These are phyloP conservation scores for Globodera rostochiensis DNA, from an alignment of 1,140 invertebrate genomes.

Conservation along the genomic window DNA sequence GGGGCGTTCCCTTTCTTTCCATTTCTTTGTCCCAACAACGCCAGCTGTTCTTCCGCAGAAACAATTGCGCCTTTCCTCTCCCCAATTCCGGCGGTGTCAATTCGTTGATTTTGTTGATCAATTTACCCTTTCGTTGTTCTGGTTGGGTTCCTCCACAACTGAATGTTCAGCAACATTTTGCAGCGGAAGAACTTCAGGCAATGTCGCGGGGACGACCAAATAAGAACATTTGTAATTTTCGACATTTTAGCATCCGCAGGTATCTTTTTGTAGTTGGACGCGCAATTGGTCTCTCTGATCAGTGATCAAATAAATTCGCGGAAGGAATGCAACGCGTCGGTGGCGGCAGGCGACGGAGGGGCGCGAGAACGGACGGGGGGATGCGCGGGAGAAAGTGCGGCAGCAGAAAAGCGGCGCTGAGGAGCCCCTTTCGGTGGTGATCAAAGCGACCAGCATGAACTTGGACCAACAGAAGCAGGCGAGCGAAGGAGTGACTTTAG, in stretches of 20 bases:
- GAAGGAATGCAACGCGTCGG: conserved; percentile 33
- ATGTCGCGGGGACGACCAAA: background rate
- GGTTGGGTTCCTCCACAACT: background rate
- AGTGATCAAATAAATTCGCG: conserved; percentile 1
- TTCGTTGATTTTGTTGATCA: background rate
- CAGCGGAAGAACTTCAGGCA: conserved; percentile 36
- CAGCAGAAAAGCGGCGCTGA: conserved; percentile 13
- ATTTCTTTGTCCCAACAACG: background rate
- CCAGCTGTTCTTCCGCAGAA: background rate
- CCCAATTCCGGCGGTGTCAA: background rate
- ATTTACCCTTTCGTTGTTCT: background rate
- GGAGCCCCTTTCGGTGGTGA: conserved; percentile 36
- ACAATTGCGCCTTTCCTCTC: background rate
- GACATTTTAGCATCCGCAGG: conserved; percentile 24
- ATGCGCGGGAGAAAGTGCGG: conserved; percentile 5
- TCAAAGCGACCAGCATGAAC: conserved; percentile 38
- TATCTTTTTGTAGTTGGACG: background rate
- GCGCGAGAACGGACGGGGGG: background rate
- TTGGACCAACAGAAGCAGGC: conserved; percentile 38
- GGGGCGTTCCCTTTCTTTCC: no score
- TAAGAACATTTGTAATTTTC: background rate
- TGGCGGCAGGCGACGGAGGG: conserved; percentile 30
- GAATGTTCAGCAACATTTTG: conserved; percentile 34
- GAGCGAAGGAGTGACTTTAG: no score
- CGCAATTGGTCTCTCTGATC: background rate